Evolutionary conservation across 2,797 vertebrate species (phyloP).

Genomic region (Meda fulgida): DNA sequence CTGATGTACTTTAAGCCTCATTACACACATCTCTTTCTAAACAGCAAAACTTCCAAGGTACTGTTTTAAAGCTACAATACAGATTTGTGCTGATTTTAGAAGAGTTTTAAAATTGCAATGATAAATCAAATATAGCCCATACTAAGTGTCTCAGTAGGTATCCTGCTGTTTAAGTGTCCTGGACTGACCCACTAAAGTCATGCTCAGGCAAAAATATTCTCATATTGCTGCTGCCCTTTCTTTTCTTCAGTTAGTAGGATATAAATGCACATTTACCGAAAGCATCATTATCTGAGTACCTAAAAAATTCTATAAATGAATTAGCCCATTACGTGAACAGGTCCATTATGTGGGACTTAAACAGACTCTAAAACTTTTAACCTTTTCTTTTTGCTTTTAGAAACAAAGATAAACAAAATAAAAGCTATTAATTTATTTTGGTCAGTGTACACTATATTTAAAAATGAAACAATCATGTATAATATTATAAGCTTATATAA

Average conservation of each 20-base stretch:
- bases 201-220: background rate
- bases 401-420: background rate
- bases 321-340: background rate
- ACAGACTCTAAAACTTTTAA: background rate
- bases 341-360: background rate
- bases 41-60: constrained; percentile 7
- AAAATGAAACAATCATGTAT: background rate
- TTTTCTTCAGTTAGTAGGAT: background rate
- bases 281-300: background rate
- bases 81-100: constrained; percentile 20
- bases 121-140: background rate
- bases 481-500: background rate
- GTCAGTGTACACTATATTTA: background rate
- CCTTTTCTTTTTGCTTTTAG: background rate
- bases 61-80: background rate
- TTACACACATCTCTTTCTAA: constrained; percentile 10
- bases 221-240: too few relatives aligned
- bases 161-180: background rate
- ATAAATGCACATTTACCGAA: constrained; percentile 8
- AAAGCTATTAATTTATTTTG: background rate
- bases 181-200: background rate
- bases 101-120: background rate
- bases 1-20: constrained; percentile 19
- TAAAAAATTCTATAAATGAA: background rate
- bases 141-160: constrained; percentile 3